A percentile compares a stretch with the other conserved stretches of the same genome.
Evolutionary conservation across 2,113 vertebrate species (phyloP).

Genomic region (Macroglossus sobrinus): DNA sequence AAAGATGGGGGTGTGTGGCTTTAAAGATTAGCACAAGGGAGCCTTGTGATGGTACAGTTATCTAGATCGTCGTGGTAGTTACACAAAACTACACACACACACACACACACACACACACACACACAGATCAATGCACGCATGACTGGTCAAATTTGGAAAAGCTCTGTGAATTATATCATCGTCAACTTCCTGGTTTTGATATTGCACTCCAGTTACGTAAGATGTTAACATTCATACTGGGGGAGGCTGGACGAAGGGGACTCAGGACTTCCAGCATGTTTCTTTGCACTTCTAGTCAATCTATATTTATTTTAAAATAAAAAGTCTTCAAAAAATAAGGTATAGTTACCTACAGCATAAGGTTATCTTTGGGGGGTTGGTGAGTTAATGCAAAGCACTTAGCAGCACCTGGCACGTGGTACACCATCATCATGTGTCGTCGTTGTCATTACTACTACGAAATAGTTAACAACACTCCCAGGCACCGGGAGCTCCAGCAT

Average conservation of each 20-base stretch:
- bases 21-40: not conserved
- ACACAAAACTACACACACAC: not conserved
- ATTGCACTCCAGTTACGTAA: not conserved
- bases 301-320: not conserved
- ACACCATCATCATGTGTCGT: not conserved
- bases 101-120: not conserved
- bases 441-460: not conserved
- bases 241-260: not conserved
- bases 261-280: not conserved
- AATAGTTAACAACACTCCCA: not conserved
- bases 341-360: not conserved
- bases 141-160: not conserved
- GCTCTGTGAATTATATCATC: not conserved
- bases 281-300: not conserved
- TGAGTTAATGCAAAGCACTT: not conserved
- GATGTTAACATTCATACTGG: not conserved
- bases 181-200: not conserved
- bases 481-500: not conserved
- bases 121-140: not conserved
- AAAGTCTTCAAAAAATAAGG: not conserved
- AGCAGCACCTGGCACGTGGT: not conserved
- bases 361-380: not conserved
- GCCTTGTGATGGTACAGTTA: not conserved
- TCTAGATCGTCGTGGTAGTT: not conserved
- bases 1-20: not conserved